Percentiles rank a stretch among this genome's conserved stretches.
These are phyloP conservation scores for Erpetoichthys calabaricus DNA, from an alignment of 2,797 vertebrate genomes.

Conservation along the genomic window DNA sequence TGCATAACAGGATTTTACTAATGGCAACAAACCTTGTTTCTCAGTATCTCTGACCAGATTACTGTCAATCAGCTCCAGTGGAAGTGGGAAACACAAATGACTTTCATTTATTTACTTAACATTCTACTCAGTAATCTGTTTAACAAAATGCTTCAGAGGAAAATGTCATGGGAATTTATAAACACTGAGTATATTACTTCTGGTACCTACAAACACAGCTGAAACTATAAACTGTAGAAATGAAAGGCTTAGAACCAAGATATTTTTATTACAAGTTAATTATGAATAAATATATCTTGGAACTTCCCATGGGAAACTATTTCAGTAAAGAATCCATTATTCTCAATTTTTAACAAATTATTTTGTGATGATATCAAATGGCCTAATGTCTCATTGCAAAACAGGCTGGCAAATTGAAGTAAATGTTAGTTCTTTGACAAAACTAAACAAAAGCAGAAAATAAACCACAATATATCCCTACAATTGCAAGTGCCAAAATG, in stretches of 20 bases:
- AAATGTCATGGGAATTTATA: slow-evolving; percentile 56
- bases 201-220: slow-evolving; percentile 46
- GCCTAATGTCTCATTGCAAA: too few relatives aligned
- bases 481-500: too few relatives aligned
- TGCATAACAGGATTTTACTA: slow-evolving; percentile 37
- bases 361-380: too few relatives aligned
- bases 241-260: too few relatives aligned
- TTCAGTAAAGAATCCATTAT: background rate
- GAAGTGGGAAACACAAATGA: slow-evolving; percentile 31
- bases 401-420: too few relatives aligned
- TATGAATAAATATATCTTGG: slow-evolving; percentile 15
- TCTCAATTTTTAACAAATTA: too few relatives aligned
- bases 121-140: slow-evolving; percentile 42
- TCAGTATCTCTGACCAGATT: slow-evolving; percentile 36
- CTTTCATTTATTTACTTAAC: slow-evolving; percentile 53
- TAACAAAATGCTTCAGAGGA: slow-evolving; percentile 39
- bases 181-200: slow-evolving; percentile 38
- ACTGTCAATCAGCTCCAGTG: slow-evolving; percentile 35
- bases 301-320: slow-evolving; percentile 28
- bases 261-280: slow-evolving; percentile 12
- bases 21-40: slow-evolving; percentile 41
- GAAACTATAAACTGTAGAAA: slow-evolving; percentile 4
- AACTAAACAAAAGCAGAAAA: too few relatives aligned
- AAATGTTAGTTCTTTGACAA: too few relatives aligned
- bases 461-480: too few relatives aligned